Evolutionary conservation across 1,140 invertebrate genomes (phyloP).

Genomic region (Argopecten irradians): DNA sequence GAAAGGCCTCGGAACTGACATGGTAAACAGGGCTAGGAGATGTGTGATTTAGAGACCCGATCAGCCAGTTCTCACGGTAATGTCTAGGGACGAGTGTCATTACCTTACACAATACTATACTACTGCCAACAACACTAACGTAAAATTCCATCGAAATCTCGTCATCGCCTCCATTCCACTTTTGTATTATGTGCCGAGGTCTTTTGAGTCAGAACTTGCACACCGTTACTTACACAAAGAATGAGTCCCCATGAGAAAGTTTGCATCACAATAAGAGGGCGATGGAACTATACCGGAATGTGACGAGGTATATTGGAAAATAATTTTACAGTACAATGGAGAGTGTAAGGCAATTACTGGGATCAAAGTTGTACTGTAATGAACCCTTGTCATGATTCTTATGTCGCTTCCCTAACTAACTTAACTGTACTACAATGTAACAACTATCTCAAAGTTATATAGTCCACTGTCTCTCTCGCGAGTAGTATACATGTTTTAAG

Average conservation of each 20-base stretch:
- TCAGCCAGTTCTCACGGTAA: not conserved
- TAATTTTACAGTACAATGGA: not conserved
- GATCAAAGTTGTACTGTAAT: not conserved
- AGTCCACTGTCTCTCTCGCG: too few relatives aligned
- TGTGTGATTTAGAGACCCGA: not conserved
- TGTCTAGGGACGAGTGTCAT: not conserved
- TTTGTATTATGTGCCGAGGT: not conserved
- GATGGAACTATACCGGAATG: not conserved
- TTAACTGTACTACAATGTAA: too few relatives aligned
- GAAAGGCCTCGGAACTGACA: not conserved
- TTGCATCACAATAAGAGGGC: not conserved
- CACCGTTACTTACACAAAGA: not conserved
- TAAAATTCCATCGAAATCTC: constrained; percentile 12
- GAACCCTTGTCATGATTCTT: not conserved
- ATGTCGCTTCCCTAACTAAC: too few relatives aligned
- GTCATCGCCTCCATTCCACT: constrained; percentile 1
- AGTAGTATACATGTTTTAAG: too few relatives aligned
- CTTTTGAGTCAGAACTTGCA: not conserved
- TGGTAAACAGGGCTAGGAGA: not conserved
- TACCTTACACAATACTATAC: constrained; percentile 21
- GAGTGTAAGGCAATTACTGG: not conserved
- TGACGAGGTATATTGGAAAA: not conserved
- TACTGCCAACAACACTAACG: not conserved
- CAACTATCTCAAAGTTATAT: too few relatives aligned
- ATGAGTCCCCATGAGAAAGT: not conserved